Conservation (phyloP, 2,797 vertebrate genomes). For the Sebastes nivosus region DNA sequence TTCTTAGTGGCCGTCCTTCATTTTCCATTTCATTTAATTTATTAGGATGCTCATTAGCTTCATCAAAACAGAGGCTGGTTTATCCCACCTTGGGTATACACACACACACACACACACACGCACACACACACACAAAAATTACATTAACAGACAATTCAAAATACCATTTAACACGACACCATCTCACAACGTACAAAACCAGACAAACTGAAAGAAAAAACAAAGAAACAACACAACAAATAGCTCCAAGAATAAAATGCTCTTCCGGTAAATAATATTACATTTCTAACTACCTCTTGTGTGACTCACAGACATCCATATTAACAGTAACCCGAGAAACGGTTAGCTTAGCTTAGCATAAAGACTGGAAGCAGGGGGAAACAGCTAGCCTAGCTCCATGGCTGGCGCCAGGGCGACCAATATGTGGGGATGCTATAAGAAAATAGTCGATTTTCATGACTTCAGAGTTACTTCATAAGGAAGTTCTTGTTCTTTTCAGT, state of each 20-base stretch:
- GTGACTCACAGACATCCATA: not conserved
- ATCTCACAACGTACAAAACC: not conserved
- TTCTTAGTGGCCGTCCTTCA: not conserved
- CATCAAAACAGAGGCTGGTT: not conserved
- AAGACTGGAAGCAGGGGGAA: not conserved
- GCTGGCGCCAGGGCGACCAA: accelerated
- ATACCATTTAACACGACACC: not conserved
- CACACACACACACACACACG: not conserved
- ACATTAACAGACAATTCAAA: not conserved
- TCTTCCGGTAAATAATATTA: not conserved
- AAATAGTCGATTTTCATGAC: accelerated
- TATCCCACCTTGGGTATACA: not conserved
- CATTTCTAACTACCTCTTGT: not conserved
- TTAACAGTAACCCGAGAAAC: not conserved
- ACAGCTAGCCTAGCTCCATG: not conserved
- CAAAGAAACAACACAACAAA: not conserved
- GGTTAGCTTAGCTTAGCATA: not conserved
- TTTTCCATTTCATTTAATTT: not conserved
- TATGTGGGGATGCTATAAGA: accelerated
- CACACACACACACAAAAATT: not conserved
- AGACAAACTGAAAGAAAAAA: not conserved
- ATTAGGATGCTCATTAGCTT: not conserved
- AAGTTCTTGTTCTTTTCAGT: accelerated
- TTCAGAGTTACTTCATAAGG: no score
- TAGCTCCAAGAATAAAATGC: not conserved